phyloP scores from a whole-genome alignment of 2,888 invertebrate genomes.

The Sepiola atlantica region DNA sequence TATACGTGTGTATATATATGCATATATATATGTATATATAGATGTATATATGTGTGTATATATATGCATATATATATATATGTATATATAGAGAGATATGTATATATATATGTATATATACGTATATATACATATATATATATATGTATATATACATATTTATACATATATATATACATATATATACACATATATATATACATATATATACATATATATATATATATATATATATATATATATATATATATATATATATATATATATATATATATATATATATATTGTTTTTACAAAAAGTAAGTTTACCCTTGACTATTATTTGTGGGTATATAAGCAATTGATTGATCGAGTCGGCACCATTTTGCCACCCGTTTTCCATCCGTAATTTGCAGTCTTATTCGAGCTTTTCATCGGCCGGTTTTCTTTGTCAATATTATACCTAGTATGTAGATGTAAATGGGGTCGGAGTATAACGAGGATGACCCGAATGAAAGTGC shows the following conservation, averaged over 20 bases:
- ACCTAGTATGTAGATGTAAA: background rate
- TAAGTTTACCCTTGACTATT: background rate
- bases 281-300: too few relatives aligned
- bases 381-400: background rate
- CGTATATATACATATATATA: background rate
- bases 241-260: too few relatives aligned
- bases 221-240: too few relatives aligned
- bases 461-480: background rate
- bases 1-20: background rate
- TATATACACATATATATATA: too few relatives aligned
- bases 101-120: background rate
- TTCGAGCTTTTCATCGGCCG: background rate
- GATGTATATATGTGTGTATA: constrained; percentile 37
- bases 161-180: too few relatives aligned
- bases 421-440: background rate
- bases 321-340: background rate
- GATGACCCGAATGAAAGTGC: background rate
- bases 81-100: constrained; percentile 32
- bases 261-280: too few relatives aligned
- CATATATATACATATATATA: too few relatives aligned
- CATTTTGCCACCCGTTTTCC: background rate
- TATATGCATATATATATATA: constrained; percentile 46
- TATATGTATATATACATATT: background rate
- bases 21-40: constrained; percentile 40
- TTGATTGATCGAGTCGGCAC: background rate